A percentile compares a stretch with the other conserved stretches of the same genome.
These are phyloP conservation scores for Idaea straminata DNA, from an alignment of 2,888 invertebrate genomes.

Conservation along the genomic window DNA sequence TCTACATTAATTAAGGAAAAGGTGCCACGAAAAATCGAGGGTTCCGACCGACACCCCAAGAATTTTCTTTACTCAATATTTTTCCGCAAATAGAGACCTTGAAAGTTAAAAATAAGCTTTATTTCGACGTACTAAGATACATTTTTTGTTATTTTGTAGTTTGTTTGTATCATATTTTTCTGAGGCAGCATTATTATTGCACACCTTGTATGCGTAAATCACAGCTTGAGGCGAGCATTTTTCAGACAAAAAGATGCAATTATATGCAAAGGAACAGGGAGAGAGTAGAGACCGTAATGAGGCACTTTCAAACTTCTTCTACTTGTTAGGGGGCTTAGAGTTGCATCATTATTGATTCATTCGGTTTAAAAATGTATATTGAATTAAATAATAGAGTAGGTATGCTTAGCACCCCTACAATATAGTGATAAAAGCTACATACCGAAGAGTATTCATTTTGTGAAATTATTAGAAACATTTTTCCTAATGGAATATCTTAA, in stretches of 20 bases:
- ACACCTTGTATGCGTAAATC: constrained; percentile 81
- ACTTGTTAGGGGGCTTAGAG: constrained; percentile 24
- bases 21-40: constrained; percentile 69
- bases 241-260: constrained; percentile 77
- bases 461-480: neutral
- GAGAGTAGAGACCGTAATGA: constrained; percentile 50
- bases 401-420: neutral
- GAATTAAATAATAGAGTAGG: constrained; percentile 14
- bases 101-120: constrained; percentile 43
- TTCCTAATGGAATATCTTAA: neutral
- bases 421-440: too few relatives aligned
- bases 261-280: constrained; percentile 68
- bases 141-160: constrained; percentile 37
- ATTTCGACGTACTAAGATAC: constrained; percentile 36
- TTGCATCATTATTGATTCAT: neutral
- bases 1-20: constrained; percentile 79
- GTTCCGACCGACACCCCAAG: constrained; percentile 64
- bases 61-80: constrained; percentile 72
- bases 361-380: constrained; percentile 25
- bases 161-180: constrained; percentile 67
- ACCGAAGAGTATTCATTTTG: too few relatives aligned
- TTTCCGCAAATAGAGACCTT: constrained; percentile 55
- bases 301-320: constrained; percentile 47
- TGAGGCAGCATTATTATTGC: constrained; percentile 75
- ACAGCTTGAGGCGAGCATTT: constrained; percentile 73